phyloP scores from a whole-genome alignment of 2,888 invertebrate species.

The Caenorhabditis sp. region DNA sequence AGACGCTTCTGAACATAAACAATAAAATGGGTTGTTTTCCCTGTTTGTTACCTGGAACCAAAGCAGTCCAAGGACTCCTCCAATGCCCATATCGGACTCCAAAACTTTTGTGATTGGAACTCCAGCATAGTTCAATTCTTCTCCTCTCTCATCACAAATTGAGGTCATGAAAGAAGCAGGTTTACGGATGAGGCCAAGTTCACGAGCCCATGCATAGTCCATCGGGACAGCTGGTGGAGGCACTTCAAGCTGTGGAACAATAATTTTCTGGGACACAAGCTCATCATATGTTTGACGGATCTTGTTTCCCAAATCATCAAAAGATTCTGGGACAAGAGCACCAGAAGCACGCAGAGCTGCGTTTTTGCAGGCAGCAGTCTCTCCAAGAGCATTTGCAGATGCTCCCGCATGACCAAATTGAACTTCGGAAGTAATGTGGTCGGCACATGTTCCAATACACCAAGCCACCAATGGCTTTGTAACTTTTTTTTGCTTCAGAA shows the following conservation, averaged over 20 bases:
- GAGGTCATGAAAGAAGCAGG: conserved; percentile 99
- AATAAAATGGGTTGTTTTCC: not conserved
- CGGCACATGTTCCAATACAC: conserved; percentile 93
- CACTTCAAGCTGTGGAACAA: conserved; percentile 92
- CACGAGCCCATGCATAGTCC: conserved; percentile 99
- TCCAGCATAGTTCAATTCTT: conserved; percentile 89
- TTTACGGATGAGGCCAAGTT: conserved; percentile 97
- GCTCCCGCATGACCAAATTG: conserved; percentile 99
- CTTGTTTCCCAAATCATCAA: conserved; percentile 91
- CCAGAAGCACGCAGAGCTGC: conserved; percentile 90
- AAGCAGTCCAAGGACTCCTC: conserved; percentile 95
- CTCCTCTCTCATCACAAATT: conserved; percentile 98
- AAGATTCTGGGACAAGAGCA: conserved; percentile 93
- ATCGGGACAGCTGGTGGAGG: conserved; percentile 99
- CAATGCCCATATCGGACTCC: conserved; percentile 96
- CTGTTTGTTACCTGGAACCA: conserved; percentile 93
- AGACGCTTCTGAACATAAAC: conserved; percentile 84
- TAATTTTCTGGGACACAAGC: conserved; percentile 89
- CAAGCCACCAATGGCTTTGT: conserved; percentile 97
- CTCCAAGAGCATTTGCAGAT: conserved; percentile 94
- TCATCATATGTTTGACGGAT: conserved; percentile 85
- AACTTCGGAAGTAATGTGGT: conserved; percentile 86
- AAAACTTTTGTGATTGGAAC: conserved; percentile 90
- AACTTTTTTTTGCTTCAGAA: conserved; percentile 89
- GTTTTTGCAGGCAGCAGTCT: conserved; percentile 96